Evolutionary conservation across 53 echinoderm and acorn worm genomes (phyloP).

Genomic region (Hippasteria phrygiana): DNA sequence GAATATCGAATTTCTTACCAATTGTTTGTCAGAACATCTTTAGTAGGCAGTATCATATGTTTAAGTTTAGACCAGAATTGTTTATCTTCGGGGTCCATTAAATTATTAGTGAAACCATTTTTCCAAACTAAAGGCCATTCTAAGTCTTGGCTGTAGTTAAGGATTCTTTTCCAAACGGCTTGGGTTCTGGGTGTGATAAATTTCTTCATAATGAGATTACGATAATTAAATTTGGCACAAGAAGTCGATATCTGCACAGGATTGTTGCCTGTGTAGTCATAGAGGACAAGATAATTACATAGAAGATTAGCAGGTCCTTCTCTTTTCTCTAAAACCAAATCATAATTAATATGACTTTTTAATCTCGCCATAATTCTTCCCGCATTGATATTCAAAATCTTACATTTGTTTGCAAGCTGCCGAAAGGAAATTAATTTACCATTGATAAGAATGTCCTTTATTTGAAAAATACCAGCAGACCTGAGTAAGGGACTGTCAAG

Average conservation of each 20-base stretch:
- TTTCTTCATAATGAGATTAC: no score
- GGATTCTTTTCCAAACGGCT: not conserved
- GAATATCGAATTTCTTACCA: no score
- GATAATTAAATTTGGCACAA: no score
- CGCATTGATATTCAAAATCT: not conserved
- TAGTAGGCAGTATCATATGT: not conserved
- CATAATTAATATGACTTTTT: no score
- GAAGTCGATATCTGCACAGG: no score
- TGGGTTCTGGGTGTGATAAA: no score
- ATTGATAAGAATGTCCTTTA: not conserved
- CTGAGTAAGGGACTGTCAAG: not conserved
- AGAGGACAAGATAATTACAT: not conserved
- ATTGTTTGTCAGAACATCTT: no score
- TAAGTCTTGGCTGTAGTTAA: not conserved
- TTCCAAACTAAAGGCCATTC: not conserved
- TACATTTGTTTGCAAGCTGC: not conserved
- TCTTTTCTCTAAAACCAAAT: slow-evolving; percentile 1
- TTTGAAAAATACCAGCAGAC: not conserved
- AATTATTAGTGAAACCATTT: no score
- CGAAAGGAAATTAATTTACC: no score
- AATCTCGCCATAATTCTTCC: not conserved
- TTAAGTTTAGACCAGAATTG: no score
- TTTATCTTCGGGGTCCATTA: no score
- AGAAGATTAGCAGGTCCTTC: not conserved
- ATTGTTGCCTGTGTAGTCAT: not conserved